phyloP scores from a whole-genome alignment of 2,888 invertebrate genomes.

The Dynastes grantii region DNA sequence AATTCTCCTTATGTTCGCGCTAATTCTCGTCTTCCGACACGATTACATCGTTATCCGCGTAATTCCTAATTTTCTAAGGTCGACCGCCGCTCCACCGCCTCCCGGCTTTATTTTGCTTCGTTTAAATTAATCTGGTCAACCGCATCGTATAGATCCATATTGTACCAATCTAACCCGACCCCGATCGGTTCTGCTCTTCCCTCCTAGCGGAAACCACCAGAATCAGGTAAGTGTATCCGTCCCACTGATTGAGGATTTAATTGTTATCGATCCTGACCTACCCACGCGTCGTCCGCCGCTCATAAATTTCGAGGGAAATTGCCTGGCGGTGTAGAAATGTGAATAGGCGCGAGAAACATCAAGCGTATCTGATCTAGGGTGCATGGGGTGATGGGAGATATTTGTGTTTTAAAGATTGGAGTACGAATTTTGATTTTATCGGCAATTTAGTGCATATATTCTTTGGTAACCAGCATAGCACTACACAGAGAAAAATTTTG shows the following conservation, averaged over 20 bases:
- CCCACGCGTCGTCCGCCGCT: background rate
- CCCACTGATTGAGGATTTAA: constrained; percentile 39
- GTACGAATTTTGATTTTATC: too few species aligned
- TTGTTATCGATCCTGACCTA: constrained; percentile 39
- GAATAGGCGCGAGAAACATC: too few species aligned
- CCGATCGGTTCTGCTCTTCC: constrained; percentile 13
- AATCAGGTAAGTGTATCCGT: constrained; percentile 43
- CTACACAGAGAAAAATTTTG: too few species aligned
- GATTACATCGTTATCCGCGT: constrained; percentile 14
- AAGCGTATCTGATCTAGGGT: too few species aligned
- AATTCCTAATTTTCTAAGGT: constrained; percentile 19
- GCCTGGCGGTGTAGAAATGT: background rate
- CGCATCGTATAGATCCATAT: constrained; percentile 26
- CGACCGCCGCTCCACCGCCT: background rate
- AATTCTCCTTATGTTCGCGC: background rate
- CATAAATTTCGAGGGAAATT: constrained; percentile 18
- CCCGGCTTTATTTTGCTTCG: background rate
- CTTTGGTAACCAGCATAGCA: background rate
- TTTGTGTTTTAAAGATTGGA: too few species aligned
- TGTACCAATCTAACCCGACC: constrained; percentile 14
- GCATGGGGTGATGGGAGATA: too few species aligned
- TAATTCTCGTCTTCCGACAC: constrained; percentile 18
- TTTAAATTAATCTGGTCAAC: constrained; percentile 22
- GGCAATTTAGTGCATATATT: background rate
- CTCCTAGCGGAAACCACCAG: constrained; percentile 8